A percentile compares a stretch with the other conserved stretches of the same genome.
Conservation (phyloP, 2,113 vertebrate species). For the Oreochromis tanganicae region DNA sequence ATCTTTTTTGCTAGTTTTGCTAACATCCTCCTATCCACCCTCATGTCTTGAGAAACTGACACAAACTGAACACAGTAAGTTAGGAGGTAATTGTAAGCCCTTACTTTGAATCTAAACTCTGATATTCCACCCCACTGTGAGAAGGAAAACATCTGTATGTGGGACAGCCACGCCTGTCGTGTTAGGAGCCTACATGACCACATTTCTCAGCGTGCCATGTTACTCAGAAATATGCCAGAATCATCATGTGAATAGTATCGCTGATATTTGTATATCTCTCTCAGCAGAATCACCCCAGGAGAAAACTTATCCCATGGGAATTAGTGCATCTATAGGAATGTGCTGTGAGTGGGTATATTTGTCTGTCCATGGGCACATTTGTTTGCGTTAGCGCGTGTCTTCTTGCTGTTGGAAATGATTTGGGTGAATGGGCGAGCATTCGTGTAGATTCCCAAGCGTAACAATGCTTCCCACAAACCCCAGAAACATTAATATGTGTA, state of each 20-base stretch:
- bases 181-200: neutral
- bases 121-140: neutral
- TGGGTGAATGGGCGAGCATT: neutral
- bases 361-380: constrained; percentile 1
- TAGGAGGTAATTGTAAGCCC: neutral
- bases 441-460: neutral
- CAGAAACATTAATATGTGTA: constrained; percentile 20
- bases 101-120: neutral
- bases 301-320: constrained; percentile 37
- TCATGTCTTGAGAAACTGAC: neutral
- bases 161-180: constrained; percentile 8
- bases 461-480: neutral
- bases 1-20: constrained; percentile 5
- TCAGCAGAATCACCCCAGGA: constrained; percentile 47
- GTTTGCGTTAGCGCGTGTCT: neutral
- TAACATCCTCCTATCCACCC: neutral
- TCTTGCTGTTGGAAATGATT: constrained; percentile 4
- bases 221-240: constrained; percentile 27
- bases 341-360: constrained; percentile 3
- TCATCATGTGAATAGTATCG: neutral
- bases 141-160: neutral
- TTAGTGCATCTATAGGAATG: constrained; percentile 14
- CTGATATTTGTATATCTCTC: constrained; percentile 46
- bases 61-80: neutral
- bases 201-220: constrained; percentile 16